These are phyloP conservation scores for Clamator glandarius DNA, from an alignment of 2,797 vertebrate species.

Conservation along the genomic window DNA sequence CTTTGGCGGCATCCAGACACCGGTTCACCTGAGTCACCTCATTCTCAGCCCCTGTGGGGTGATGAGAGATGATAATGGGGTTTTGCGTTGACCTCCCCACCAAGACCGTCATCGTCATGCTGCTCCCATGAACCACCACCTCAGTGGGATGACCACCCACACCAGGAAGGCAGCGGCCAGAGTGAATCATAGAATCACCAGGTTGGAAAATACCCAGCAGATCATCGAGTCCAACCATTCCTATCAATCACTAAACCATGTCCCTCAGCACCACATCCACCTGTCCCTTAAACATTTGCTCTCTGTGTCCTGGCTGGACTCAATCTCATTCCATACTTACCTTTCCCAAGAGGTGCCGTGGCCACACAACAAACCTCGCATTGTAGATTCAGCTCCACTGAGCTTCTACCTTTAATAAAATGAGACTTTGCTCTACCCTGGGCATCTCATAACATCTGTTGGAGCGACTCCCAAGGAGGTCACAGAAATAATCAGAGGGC, in stretches of 20 bases:
- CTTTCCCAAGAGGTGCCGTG: neutral
- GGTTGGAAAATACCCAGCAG: too few relatives aligned
- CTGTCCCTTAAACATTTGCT: too few relatives aligned
- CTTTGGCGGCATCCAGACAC: constrained; percentile 93
- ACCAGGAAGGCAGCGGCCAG: accelerated
- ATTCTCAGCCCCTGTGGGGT: constrained; percentile 84
- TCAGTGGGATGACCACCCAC: accelerated
- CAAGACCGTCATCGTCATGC: accelerated
- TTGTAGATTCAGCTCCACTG: neutral
- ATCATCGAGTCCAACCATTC: too few relatives aligned
- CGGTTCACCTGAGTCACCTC: constrained; percentile 85
- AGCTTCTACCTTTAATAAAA: neutral
- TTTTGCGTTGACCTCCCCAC: accelerated
- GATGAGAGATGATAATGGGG: accelerated
- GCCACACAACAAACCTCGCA: neutral
- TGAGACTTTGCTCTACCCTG: neutral
- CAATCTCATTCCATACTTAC: neutral
- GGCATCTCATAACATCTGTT: neutral
- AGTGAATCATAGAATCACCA: too few relatives aligned
- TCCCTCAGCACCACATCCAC: too few relatives aligned
- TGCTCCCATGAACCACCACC: neutral
- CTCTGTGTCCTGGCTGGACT: neutral
- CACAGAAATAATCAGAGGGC: too few relatives aligned
- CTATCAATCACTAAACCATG: too few relatives aligned
- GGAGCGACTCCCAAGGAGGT: too few relatives aligned